These are phyloP conservation scores for western clawed frog (Xenopus tropicalis) DNA, from an alignment of 2,113 vertebrate genomes.

Conservation along the genomic window UCB_Xtro_10.0 CM004444.2:6626501-6627000, in stretches of 20 bases:
- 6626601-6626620: constrained; percentile 51
- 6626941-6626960: constrained; percentile 67
- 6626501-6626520: no score
- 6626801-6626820: constrained; percentile 86
- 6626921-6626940: constrained; percentile 69
- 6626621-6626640: constrained; percentile 56
- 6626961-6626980: constrained; percentile 83
- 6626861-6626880: constrained; percentile 77
- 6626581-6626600: constrained; percentile 57
- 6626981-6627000: constrained; percentile 87
- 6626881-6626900: constrained; percentile 84
- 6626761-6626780: constrained; percentile 93
- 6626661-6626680: constrained; percentile 52
- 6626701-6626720: constrained; percentile 69
- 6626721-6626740: constrained; percentile 77
- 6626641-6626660: constrained; percentile 48
- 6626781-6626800: constrained; percentile 86
- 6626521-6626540: no score
- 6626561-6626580: constrained; percentile 64
- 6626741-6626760: constrained; percentile 82
- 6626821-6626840: constrained; percentile 92
- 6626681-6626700: constrained; percentile 69
- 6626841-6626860: constrained; percentile 68
- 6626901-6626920: constrained; percentile 80
- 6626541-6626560: constrained; percentile 25